phyloP scores from a whole-genome alignment of 2,888 invertebrate species.

The Lordiphosa andalusiaca region DNA sequence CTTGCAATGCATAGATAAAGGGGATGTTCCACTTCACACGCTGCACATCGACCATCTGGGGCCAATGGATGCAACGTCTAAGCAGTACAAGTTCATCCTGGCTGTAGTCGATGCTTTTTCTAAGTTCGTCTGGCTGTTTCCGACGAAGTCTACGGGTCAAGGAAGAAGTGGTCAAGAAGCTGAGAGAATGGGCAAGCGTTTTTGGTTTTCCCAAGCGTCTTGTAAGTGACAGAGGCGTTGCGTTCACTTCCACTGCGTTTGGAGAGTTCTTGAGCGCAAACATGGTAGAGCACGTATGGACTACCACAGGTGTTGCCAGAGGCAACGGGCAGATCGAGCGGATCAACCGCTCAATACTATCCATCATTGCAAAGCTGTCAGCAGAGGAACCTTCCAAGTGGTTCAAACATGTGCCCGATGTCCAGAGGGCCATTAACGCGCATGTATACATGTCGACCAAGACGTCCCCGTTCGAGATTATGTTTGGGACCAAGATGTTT shows the following conservation, averaged over 20 bases:
- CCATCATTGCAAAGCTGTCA: conserved; percentile 1
- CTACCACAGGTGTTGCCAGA: too few species aligned
- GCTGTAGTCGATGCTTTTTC: neutral
- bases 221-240: too few species aligned
- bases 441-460: neutral
- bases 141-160: too few species aligned
- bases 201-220: neutral
- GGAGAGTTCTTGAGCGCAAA: too few species aligned
- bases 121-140: neutral
- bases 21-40: conserved; percentile 41
- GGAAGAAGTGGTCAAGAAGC: neutral
- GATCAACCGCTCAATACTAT: neutral
- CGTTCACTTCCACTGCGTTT: too few species aligned
- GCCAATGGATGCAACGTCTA: conserved; percentile 10
- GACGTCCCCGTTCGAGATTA: too few species aligned
- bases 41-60: conserved; percentile 24
- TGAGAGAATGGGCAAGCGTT: neutral
- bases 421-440: neutral
- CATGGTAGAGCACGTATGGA: too few species aligned
- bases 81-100: conserved; percentile 20
- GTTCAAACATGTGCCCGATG: neutral
- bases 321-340: neutral
- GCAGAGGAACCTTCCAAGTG: conserved; percentile 2
- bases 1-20: neutral
- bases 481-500: too few species aligned